phyloP scores from a whole-genome alignment of 1,140 invertebrate species.

The Zaprionus camerounensis region DNA sequence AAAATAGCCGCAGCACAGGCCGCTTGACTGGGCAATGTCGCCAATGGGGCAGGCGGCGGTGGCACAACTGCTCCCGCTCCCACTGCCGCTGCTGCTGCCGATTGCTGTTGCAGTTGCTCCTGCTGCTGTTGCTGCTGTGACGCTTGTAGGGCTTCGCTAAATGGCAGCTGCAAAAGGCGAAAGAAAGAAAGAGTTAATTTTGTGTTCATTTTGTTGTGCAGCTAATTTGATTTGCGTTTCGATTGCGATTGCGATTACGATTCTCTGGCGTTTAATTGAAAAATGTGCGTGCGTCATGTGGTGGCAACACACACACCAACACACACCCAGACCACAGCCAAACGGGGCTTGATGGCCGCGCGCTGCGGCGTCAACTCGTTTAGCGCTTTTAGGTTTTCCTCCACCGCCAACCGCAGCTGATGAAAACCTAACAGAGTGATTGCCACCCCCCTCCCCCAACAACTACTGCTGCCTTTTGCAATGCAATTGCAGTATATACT shows the following conservation, averaged over 20 bases:
- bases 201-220: slow-evolving; percentile 20
- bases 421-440: neutral
- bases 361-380: slow-evolving; percentile 8
- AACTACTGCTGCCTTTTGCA: neutral
- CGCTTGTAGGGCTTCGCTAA: slow-evolving; percentile 76
- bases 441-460: neutral
- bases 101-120: slow-evolving; percentile 48
- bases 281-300: slow-evolving; percentile 49
- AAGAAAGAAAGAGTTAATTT: slow-evolving; percentile 32
- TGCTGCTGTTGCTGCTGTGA: slow-evolving; percentile 46
- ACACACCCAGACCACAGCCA: neutral
- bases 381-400: slow-evolving; percentile 45
- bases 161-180: slow-evolving; percentile 59
- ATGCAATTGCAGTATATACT: neutral
- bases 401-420: neutral
- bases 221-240: slow-evolving; percentile 76
- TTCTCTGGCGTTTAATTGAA: slow-evolving; percentile 68
- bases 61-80: slow-evolving; percentile 36
- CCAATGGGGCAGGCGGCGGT: slow-evolving; percentile 52
- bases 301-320: neutral
- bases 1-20: slow-evolving; percentile 44
- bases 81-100: slow-evolving; percentile 41
- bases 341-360: neutral
- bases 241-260: slow-evolving; percentile 71
- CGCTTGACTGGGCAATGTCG: slow-evolving; percentile 62